Evolutionary conservation across 1,140 invertebrate genomes (phyloP), one percentile per base, ranked within the genome.

Genomic region (Drosophila kanapiae): DNA sequence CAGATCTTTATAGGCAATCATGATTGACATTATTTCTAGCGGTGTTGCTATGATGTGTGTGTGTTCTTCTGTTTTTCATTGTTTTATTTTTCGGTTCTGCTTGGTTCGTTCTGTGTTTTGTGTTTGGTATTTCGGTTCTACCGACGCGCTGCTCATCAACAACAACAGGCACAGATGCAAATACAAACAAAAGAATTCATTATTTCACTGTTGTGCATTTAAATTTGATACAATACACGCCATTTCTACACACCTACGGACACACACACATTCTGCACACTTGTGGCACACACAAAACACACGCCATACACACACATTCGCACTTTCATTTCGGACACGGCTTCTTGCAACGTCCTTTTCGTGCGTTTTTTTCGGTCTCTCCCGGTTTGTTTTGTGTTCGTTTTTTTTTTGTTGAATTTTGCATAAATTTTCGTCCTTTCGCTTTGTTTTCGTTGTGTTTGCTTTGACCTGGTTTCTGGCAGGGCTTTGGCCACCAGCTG

Each of bases 191-290:
- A 90, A 75, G 84, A 88, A 90, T 88, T 88, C 85, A 88, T 88
- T 88, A 87, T 87, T 81, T 80, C 75, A 78, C 84, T 81, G 77
- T 61, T 84, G 84, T 88, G 84, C 78, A 90, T 88, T 88, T 88
- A 81, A 88, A 88, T 88, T 88, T 88, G 81, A 88, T 88, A 88
- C 85, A 88, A 90, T 88, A 78, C 84, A 88, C 84, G 85, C 83
- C 61, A 87, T 80, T 87, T 87, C 78, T 79, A 67, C 77, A 87
- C 80, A 84, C 79, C 81, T 53, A 62, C 16, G 62, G 33, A n/a
- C 62, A 64, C 62, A 64, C 62, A 68, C 53, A 54, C 53, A 54
- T 37, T 18, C 53, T 4, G 13, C 53, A 54, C 53, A 54, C 53
- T 54, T 54, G 53, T 54, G 33, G 53, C 53, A 54, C 43, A 11